Evolutionary conservation across 2,113 vertebrate genomes (phyloP).

Genomic region (Daphoenositta chrysoptera): DNA sequence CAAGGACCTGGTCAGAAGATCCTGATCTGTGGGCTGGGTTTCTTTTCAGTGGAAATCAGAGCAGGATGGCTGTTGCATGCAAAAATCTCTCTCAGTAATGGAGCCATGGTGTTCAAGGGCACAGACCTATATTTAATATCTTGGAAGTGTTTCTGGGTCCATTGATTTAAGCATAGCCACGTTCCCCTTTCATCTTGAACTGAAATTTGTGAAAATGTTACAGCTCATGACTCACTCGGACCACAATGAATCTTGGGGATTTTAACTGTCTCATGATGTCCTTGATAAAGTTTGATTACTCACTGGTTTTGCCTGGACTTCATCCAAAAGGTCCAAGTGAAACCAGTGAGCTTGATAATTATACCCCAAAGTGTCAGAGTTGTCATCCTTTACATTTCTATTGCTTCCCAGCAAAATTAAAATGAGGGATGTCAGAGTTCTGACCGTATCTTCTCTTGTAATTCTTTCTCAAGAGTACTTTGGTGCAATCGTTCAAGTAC

Average conservation of each 20-base stretch:
- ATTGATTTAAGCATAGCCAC: neutral
- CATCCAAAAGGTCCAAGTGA: neutral
- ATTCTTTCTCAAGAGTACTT: neutral
- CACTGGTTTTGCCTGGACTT: neutral
- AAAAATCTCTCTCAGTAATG: neutral
- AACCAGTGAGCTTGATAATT: neutral
- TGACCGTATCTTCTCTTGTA: neutral
- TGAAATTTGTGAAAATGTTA: neutral
- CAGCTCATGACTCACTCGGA: neutral
- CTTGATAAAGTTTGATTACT: slow-evolving; percentile 13
- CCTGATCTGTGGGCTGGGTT: neutral
- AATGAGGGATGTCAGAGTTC: neutral
- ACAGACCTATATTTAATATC: neutral
- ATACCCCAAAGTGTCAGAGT: neutral
- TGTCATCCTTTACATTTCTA: neutral
- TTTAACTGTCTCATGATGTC: neutral
- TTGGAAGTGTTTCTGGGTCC: neutral
- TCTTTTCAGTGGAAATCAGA: neutral
- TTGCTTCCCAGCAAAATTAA: neutral
- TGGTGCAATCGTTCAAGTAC: neutral
- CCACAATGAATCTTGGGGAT: neutral
- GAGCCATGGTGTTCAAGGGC: neutral
- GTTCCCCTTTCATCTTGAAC: neutral
- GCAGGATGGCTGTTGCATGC: neutral
- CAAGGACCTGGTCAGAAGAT: neutral